phyloP scores from a whole-genome alignment of 2,113 vertebrate species.

The Poeciliopsis occidentalis region DNA sequence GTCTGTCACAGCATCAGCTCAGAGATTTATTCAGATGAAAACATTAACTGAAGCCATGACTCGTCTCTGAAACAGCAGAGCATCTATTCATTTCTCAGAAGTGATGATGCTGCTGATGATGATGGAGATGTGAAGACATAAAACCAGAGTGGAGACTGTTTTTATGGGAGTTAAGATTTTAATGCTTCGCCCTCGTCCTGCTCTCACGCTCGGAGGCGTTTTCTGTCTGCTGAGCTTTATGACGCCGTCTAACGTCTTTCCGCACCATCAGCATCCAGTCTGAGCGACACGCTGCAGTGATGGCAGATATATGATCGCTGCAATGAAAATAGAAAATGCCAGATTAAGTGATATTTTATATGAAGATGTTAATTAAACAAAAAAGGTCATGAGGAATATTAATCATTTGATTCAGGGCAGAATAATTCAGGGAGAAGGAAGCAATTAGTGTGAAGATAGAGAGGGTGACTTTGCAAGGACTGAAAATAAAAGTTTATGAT shows the following conservation, averaged over 20 bases:
- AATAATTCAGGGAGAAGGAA: background rate
- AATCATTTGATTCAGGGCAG: background rate
- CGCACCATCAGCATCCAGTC: conserved; percentile 1
- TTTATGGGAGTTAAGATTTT: conserved; percentile 11
- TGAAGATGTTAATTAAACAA: conserved; percentile 18
- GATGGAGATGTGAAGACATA: background rate
- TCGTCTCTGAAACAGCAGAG: background rate
- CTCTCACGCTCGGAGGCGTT: background rate
- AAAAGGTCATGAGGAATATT: conserved; percentile 20
- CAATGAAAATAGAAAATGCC: conserved; percentile 26
- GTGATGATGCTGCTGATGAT: conserved; percentile 1
- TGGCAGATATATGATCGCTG: conserved; percentile 22
- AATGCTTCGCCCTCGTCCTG: background rate
- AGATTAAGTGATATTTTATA: conserved; percentile 42
- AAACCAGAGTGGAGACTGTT: conserved; percentile 12
- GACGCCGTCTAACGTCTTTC: background rate
- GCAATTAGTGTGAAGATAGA: background rate
- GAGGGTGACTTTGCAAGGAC: background rate
- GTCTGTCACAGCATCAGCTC: background rate
- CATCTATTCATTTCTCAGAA: background rate
- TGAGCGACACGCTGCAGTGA: conserved; percentile 2
- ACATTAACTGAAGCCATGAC: background rate
- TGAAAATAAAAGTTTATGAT: conserved; percentile 1
- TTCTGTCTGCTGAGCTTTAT: conserved; percentile 21
- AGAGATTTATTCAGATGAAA: background rate